Evolutionary conservation across 2,113 vertebrate species (phyloP).

Genomic region (Pyxicephalus adspersus): DNA sequence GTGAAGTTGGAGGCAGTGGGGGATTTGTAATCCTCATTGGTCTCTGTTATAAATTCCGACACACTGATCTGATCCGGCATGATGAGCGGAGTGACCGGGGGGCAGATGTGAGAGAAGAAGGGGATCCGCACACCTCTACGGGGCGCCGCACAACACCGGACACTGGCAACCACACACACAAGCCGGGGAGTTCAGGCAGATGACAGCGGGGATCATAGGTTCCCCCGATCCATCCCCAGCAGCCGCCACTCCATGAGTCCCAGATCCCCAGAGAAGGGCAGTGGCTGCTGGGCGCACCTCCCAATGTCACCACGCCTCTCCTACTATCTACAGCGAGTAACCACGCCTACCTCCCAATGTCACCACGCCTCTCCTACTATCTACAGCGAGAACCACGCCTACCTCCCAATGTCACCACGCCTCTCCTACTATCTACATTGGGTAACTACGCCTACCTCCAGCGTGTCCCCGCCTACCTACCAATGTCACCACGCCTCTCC

Average conservation of each 20-base stretch:
- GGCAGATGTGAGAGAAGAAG: not conserved
- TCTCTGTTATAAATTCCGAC: constrained; percentile 88
- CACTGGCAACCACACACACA: not conserved
- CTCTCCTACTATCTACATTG: no score
- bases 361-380: not conserved
- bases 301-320: constrained; percentile 31
- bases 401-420: no score
- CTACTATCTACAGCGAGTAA: not conserved
- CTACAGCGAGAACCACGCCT: not conserved
- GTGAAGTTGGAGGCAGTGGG: constrained; percentile 94
- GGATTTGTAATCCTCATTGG: constrained; percentile 93
- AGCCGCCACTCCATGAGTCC: constrained; percentile 47
- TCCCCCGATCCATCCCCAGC: constrained; percentile 14
- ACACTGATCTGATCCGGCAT: constrained; percentile 91
- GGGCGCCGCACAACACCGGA: not conserved
- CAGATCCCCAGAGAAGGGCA: constrained; percentile 39
- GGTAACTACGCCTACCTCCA: no score
- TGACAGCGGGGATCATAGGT: constrained; percentile 1
- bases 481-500: constrained; percentile 7
- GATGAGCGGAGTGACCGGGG: constrained; percentile 61
- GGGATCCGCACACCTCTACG: constrained; percentile 4
- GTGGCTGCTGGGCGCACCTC: constrained; percentile 36
- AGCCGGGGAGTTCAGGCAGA: not conserved
- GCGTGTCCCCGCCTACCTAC: constrained; percentile 26
- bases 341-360: not conserved